These are phyloP conservation scores for Neopelma chrysocephalum DNA, from an alignment of 2,797 vertebrate genomes.

Conservation along the genomic window DNA sequence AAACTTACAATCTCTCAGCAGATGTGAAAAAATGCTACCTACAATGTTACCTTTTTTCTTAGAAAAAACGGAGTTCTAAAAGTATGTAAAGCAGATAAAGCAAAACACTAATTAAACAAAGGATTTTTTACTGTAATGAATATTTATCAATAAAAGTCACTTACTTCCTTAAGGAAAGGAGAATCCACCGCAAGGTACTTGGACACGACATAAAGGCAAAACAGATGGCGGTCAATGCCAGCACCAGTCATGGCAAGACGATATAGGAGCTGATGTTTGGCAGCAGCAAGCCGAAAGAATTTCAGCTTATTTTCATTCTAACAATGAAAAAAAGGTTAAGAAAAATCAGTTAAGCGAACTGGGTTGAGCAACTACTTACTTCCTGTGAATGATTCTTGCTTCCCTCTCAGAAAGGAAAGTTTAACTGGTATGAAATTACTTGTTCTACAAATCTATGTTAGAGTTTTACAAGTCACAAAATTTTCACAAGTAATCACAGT, in stretches of 20 bases:
- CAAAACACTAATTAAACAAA: not conserved
- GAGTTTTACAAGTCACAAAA: not conserved
- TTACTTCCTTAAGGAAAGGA: conserved; percentile 92
- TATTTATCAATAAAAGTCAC: not conserved
- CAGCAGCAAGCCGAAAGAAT: conserved; percentile 82
- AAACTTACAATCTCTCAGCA: not conserved
- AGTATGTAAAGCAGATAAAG: not conserved
- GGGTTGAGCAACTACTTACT: not conserved
- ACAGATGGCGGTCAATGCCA: conserved; percentile 96
- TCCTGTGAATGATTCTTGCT: not conserved
- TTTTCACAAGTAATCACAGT: not conserved
- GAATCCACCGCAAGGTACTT: conserved; percentile 96
- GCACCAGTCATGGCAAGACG: conserved; percentile 91
- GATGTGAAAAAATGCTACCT: not conserved
- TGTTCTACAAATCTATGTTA: not conserved
- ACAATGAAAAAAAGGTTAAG: not conserved
- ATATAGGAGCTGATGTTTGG: conserved; percentile 90
- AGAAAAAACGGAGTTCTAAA: not conserved
- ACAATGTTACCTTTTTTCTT: not conserved
- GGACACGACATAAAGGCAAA: conserved; percentile 97
- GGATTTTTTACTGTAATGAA: not conserved
- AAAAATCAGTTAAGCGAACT: not conserved
- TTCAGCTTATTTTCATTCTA: conserved; percentile 84
- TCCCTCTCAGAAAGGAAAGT: not conserved
- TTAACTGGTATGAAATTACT: not conserved